These are phyloP conservation scores for Anthopleura sola DNA, from an alignment of 64 coral and sea anemone species.

Conservation along the genomic window DNA sequence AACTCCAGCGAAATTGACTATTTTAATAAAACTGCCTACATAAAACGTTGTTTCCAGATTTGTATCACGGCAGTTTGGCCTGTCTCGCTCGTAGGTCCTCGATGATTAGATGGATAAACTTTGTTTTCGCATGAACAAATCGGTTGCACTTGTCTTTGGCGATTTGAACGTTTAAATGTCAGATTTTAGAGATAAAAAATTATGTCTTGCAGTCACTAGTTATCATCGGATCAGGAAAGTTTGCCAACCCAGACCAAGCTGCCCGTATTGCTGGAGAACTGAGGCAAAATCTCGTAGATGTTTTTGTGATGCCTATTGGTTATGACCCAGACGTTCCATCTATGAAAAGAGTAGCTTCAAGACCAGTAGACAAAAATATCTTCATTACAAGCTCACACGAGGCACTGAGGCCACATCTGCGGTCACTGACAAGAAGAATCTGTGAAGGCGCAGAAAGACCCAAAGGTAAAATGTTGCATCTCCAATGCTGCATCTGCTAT, in stretches of 20 bases:
- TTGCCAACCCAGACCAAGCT: conserved; percentile 3
- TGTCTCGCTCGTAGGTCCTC: too few relatives aligned
- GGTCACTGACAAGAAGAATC: conserved; percentile 17
- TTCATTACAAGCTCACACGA: conserved; percentile 16
- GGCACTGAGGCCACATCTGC: conserved; percentile 11
- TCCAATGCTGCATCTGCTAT: too few relatives aligned
- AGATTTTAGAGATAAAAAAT: too few relatives aligned
- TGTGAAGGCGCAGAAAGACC: conserved; percentile 19
- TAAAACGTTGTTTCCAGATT: too few relatives aligned
- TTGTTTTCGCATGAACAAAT: too few relatives aligned
- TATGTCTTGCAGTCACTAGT: conserved; percentile 16
- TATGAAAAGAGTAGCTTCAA: conserved; percentile 5
- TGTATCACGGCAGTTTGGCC: too few relatives aligned
- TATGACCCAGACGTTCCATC: conserved; percentile 23
- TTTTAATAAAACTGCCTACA: too few relatives aligned
- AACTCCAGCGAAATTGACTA: too few relatives aligned
- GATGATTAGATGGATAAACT: too few relatives aligned
- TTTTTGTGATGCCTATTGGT: conserved; percentile 16
- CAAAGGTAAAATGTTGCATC: conserved; percentile 26
- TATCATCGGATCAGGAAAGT: conserved; percentile 26
- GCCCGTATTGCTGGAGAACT: conserved; percentile 11
- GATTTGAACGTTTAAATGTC: too few relatives aligned
- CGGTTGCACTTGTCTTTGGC: too few relatives aligned
- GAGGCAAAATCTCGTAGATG: background rate
- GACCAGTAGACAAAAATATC: background rate